A percentile compares a stretch with the other conserved stretches of the same genome.
phyloP scores from a whole-genome alignment of 2,797 vertebrate species.

The Fistularia tabacaria region DNA sequence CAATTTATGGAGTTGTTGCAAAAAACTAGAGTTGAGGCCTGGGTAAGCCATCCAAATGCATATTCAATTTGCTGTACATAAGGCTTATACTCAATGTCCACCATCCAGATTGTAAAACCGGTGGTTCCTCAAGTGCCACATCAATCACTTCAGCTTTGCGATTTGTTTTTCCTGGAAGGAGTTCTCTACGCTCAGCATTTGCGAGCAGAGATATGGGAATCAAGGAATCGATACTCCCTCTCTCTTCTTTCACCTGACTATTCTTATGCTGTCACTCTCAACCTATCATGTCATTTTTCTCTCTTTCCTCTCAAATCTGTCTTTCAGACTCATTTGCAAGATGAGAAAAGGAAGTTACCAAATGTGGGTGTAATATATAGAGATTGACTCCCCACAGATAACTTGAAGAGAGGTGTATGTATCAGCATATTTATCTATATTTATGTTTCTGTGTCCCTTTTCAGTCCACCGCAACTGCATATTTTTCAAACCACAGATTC shows the following conservation, averaged over 20 bases:
- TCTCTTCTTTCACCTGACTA: slow-evolving; percentile 25
- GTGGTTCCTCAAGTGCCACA: slow-evolving; percentile 74
- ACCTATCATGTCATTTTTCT: slow-evolving; percentile 30
- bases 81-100: slow-evolving; percentile 75
- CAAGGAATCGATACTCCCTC: slow-evolving; percentile 73
- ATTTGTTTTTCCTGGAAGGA: slow-evolving; percentile 79
- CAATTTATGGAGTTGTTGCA: slow-evolving; percentile 57
- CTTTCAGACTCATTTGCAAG: slow-evolving; percentile 61
- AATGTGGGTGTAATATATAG: slow-evolving; percentile 55
- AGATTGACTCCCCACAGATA: slow-evolving; percentile 62
- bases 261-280: slow-evolving; percentile 2
- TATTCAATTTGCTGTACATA: slow-evolving; percentile 81
- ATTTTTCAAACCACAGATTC: no score
- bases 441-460: no score
- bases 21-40: slow-evolving; percentile 56
- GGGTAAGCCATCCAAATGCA: slow-evolving; percentile 77
- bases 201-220: slow-evolving; percentile 73
- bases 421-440: background rate
- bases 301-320: slow-evolving; percentile 29
- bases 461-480: no score
- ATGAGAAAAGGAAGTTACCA: slow-evolving; percentile 47
- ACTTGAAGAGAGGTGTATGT: slow-evolving; percentile 42
- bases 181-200: slow-evolving; percentile 72
- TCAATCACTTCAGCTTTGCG: slow-evolving; percentile 80
- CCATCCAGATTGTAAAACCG: slow-evolving; percentile 73